phyloP scores from a whole-genome alignment of 1,140 invertebrate genomes.

The Conopomorpha cramerella region DNA sequence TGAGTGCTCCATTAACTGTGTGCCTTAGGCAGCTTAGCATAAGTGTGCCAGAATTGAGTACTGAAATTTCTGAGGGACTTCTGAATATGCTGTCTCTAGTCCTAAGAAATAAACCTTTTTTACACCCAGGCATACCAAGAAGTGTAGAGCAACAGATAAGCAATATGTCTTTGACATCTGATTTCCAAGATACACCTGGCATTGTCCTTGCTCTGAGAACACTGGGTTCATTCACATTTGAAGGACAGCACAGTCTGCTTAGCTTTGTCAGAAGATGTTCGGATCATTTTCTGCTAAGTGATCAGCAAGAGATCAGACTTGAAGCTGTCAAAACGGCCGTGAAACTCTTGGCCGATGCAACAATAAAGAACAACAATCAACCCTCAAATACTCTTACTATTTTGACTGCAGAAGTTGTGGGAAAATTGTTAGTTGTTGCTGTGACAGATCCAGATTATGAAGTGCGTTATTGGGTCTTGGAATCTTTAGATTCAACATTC shows the following conservation, averaged over 20 bases:
- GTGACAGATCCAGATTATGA: slow-evolving; percentile 95
- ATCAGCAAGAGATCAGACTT: slow-evolving; percentile 88
- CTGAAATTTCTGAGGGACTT: slow-evolving; percentile 90
- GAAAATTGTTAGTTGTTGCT: slow-evolving; percentile 90
- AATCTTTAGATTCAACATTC: slow-evolving; percentile 92
- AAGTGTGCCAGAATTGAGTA: slow-evolving; percentile 85
- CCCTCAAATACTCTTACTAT: slow-evolving; percentile 81
- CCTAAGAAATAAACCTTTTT: slow-evolving; percentile 84
- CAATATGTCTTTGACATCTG: slow-evolving; percentile 43
- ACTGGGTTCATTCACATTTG: slow-evolving; percentile 95
- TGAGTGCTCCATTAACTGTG: slow-evolving; percentile 88
- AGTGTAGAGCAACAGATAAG: slow-evolving; percentile 55
- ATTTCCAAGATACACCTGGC: slow-evolving; percentile 74
- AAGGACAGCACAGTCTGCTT: slow-evolving; percentile 89
- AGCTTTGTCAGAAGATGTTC: slow-evolving; percentile 93
- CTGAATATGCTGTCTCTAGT: slow-evolving; percentile 86
- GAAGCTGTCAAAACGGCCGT: slow-evolving; percentile 95
- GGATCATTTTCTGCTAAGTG: slow-evolving; percentile 90
- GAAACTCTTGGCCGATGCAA: slow-evolving; percentile 80
- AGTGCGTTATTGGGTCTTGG: slow-evolving; percentile 91
- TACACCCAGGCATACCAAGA: slow-evolving; percentile 78
- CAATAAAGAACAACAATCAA: slow-evolving; percentile 65
- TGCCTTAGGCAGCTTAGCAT: slow-evolving; percentile 88
- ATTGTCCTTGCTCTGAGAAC: slow-evolving; percentile 93
- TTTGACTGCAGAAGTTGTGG: slow-evolving; percentile 87